Conservation (phyloP, 2,113 vertebrate genomes). For the Pardalotus punctatus region DNA sequence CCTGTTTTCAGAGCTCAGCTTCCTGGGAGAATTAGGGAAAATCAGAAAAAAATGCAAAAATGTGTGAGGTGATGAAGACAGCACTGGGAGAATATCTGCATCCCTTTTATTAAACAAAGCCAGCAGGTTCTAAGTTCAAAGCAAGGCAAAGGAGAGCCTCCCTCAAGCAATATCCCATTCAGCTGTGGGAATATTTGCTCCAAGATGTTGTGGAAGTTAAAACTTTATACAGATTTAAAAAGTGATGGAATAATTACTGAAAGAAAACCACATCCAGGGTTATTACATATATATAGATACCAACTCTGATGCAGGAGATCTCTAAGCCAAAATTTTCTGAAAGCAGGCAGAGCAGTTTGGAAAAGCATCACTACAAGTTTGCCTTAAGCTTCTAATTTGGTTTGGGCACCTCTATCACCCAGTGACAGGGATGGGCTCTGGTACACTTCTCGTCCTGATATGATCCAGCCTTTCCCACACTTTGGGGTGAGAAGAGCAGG, state of each 20-base stretch:
- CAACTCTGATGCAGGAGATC: not conserved
- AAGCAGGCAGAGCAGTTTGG: not conserved
- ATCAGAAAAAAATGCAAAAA: not conserved
- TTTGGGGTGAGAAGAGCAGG: not conserved
- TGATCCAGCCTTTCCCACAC: not conserved
- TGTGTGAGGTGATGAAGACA: not conserved
- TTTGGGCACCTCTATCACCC: not conserved
- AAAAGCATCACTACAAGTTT: rapidly evolving
- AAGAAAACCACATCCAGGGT: not conserved
- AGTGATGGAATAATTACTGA: not conserved
- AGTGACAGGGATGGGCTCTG: not conserved
- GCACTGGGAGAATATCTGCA: not conserved
- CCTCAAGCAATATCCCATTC: not conserved
- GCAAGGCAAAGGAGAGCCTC: not conserved
- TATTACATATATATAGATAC: not conserved
- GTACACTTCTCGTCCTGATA: not conserved
- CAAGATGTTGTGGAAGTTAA: not conserved
- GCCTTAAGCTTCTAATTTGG: not conserved
- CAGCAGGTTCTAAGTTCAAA: not conserved
- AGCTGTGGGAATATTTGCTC: not conserved
- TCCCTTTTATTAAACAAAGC: not conserved
- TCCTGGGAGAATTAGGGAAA: not conserved
- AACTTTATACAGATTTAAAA: not conserved
- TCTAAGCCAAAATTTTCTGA: not conserved
- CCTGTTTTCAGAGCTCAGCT: not conserved